These are phyloP conservation scores for Baccha elongata DNA, from an alignment of 2,888 invertebrate species.

Conservation along the genomic window DNA sequence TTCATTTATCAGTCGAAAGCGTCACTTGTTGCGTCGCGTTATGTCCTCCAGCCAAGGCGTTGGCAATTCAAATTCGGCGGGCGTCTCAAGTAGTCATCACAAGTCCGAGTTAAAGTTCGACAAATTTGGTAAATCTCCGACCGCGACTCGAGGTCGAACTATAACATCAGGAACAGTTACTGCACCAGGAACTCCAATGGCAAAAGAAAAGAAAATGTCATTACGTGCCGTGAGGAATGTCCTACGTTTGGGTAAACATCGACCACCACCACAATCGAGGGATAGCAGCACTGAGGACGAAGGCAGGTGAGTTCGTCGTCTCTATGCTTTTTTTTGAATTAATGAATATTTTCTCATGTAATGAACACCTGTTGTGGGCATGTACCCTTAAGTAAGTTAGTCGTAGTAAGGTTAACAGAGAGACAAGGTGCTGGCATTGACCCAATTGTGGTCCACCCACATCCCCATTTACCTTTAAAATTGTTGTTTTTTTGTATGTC, in stretches of 20 bases:
- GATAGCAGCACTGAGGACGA: constrained; percentile 81
- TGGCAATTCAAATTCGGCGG: constrained; percentile 55
- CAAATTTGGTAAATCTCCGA: constrained; percentile 77
- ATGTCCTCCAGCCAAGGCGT: constrained; percentile 75
- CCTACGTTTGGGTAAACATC: constrained; percentile 78
- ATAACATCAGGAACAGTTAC: constrained; percentile 37
- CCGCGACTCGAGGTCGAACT: constrained; percentile 60
- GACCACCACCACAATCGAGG: constrained; percentile 77
- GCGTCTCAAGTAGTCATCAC: constrained; percentile 56
- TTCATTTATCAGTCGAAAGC: constrained; percentile 75
- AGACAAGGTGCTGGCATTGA: constrained; percentile 65
- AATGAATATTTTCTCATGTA: not conserved
- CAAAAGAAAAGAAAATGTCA: constrained; percentile 78
- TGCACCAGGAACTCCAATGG: constrained; percentile 68
- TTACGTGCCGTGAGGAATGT: constrained; percentile 78
- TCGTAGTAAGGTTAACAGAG: not conserved
- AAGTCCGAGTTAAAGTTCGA: constrained; percentile 77
- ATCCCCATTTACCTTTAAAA: not conserved
- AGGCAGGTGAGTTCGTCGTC: constrained; percentile 77
- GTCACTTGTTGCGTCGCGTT: constrained; percentile 77
- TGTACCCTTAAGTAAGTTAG: not conserved
- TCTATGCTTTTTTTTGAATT: not conserved
- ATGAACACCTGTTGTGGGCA: constrained; percentile 54
- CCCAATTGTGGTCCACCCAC: constrained; percentile 35
- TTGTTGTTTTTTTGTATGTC: not conserved